Evolutionary conservation across 2,797 vertebrate genomes (phyloP).

Genomic region (Myripristis jacobus): DNA sequence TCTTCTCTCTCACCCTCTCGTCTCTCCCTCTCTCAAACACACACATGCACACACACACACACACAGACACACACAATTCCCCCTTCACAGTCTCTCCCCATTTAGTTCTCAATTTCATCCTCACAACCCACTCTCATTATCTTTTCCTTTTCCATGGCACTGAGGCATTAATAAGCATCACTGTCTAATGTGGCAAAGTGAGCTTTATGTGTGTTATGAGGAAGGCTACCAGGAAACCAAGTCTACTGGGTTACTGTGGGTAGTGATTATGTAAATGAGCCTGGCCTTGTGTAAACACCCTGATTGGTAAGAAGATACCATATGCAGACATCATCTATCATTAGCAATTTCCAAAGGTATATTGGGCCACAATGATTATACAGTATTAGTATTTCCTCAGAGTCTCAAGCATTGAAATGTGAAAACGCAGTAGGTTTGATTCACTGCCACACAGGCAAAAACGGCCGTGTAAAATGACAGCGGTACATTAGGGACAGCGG

Average conservation of each 20-base stretch:
- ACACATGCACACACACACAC: constrained; percentile 11
- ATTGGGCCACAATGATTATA: constrained; percentile 11
- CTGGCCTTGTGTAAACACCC: constrained; percentile 30
- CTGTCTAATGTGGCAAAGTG: constrained; percentile 32
- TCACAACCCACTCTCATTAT: constrained; percentile 45
- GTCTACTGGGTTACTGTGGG: constrained; percentile 47
- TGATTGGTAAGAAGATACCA: constrained; percentile 44
- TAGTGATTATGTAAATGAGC: constrained; percentile 57
- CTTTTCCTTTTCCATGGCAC: constrained; percentile 34
- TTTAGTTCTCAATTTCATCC: constrained; percentile 50
- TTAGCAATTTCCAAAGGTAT: constrained; percentile 44
- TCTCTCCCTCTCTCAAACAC: constrained; percentile 8
- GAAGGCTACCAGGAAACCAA: constrained; percentile 47
- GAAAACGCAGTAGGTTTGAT: constrained; percentile 13
- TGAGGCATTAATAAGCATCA: constrained; percentile 47
- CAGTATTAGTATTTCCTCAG: constrained; percentile 16
- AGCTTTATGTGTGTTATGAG: constrained; percentile 50
- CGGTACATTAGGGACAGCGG: neutral
- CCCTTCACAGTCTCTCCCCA: constrained; percentile 30
- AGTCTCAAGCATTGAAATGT: neutral
- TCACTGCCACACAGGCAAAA: constrained; percentile 17
- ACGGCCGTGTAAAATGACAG: neutral
- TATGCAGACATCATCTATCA: constrained; percentile 38
- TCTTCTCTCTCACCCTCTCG: constrained; percentile 12
- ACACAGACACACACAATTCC: neutral